These are phyloP conservation scores for Bemisia tabaci DNA, from an alignment of 1,140 invertebrate genomes.

Conservation along the genomic window DNA sequence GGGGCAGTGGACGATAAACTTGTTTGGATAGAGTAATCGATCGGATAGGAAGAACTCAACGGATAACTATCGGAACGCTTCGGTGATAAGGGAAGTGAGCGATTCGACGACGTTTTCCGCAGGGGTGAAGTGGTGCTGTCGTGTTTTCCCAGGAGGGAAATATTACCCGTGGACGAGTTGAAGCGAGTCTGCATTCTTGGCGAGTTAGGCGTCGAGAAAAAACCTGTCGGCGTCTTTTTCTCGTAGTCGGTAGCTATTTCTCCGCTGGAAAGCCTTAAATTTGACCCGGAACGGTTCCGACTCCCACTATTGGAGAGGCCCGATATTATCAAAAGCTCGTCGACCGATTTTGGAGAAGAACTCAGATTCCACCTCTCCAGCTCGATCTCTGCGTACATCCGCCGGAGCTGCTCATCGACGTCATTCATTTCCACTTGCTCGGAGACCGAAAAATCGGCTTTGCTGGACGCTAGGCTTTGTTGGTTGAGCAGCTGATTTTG, in stretches of 20 bases:
- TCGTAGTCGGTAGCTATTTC: not conserved
- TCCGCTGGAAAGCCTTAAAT: not conserved
- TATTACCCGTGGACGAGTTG: slow-evolving; percentile 26
- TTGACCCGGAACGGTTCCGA: not conserved
- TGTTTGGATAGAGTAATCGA: not conserved
- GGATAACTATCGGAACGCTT: slow-evolving; percentile 10
- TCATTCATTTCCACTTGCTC: slow-evolving; percentile 39
- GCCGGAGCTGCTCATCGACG: slow-evolving; percentile 52
- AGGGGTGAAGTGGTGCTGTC: slow-evolving; percentile 32
- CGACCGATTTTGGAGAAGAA: not conserved
- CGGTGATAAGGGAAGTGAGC: slow-evolving; percentile 32
- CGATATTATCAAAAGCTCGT: not conserved
- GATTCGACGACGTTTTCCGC: slow-evolving; percentile 36
- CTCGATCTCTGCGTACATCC: slow-evolving; percentile 47
- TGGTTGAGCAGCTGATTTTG: slow-evolving; percentile 45
- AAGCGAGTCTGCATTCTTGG: slow-evolving; percentile 27
- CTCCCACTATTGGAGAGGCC: not conserved
- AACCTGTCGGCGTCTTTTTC: not conserved
- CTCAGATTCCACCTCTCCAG: slow-evolving; percentile 47
- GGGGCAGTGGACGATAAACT: not conserved
- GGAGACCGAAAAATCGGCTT: slow-evolving; percentile 5
- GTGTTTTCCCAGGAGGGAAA: slow-evolving; percentile 36
- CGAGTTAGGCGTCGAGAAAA: slow-evolving; percentile 32
- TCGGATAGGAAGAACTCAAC: slow-evolving; percentile 3
- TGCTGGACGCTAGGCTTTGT: slow-evolving; percentile 2